phyloP scores from a whole-genome alignment of 2,113 vertebrate genomes.

The Grammomys surdaster region DNA sequence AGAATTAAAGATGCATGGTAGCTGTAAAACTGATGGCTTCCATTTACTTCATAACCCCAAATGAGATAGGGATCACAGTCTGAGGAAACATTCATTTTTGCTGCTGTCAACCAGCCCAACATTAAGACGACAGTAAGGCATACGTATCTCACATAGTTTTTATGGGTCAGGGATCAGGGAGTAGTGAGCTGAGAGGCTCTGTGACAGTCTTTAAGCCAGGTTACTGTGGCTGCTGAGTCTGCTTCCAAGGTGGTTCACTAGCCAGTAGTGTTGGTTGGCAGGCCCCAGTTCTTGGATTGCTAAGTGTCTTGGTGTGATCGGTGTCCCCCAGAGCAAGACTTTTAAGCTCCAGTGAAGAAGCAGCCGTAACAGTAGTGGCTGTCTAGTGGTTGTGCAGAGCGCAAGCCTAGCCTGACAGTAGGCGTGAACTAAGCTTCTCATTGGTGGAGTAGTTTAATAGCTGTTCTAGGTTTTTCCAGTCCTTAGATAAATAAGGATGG shows the following conservation, averaged over 20 bases:
- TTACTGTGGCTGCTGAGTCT: not conserved
- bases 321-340: not conserved
- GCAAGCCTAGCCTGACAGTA: not conserved
- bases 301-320: not conserved
- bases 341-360: not conserved
- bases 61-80: not conserved
- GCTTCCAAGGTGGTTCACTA: not conserved
- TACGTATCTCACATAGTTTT: not conserved
- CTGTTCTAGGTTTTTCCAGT: slow-evolving; percentile 17
- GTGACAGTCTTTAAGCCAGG: not conserved
- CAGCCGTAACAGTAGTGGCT: not conserved
- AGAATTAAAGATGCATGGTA: not conserved
- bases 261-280: not conserved
- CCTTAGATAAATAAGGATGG: slow-evolving; percentile 38
- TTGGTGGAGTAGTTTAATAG: not conserved
- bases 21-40: not conserved
- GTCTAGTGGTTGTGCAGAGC: not conserved
- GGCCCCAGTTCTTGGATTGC: not conserved
- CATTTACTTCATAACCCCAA: slow-evolving; percentile 14
- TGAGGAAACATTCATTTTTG: slow-evolving; percentile 3
- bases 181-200: too few relatives aligned
- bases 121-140: not conserved
- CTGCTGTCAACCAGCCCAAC: not conserved
- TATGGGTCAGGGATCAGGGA: not conserved
- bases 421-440: not conserved